Percentiles rank a stretch among this genome's conserved stretches.
Evolutionary conservation across 2,113 vertebrate genomes (phyloP).

Genomic region (Leptocoma aspasia): DNA sequence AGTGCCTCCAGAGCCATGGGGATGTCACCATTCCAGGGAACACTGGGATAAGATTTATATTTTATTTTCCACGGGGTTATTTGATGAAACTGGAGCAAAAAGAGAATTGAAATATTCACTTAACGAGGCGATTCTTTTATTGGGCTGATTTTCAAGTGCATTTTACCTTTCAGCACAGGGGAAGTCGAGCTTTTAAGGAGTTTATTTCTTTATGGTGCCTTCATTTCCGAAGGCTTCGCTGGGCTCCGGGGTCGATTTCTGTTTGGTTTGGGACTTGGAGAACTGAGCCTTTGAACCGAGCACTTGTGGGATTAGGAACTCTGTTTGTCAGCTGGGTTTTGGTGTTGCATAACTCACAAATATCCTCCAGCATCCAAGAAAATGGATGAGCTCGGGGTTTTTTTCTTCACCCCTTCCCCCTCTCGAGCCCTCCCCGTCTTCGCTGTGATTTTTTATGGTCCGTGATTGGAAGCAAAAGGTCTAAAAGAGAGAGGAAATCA

Average conservation of each 20-base stretch:
- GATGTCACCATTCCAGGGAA: neutral
- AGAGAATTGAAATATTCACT: neutral
- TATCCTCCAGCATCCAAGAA: neutral
- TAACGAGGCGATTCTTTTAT: neutral
- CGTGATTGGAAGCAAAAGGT: slow-evolving; percentile 63
- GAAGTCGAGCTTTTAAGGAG: slow-evolving; percentile 52
- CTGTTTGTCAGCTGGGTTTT: slow-evolving; percentile 8
- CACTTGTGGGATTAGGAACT: neutral
- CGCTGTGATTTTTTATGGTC: slow-evolving; percentile 24
- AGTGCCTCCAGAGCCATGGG: fast-evolving
- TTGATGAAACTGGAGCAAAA: neutral
- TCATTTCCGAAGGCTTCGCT: slow-evolving; percentile 62
- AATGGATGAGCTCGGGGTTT: neutral
- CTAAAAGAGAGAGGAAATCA: slow-evolving; percentile 72
- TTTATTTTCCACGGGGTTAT: neutral
- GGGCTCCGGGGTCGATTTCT: slow-evolving; percentile 51
- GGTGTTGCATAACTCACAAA: slow-evolving; percentile 10
- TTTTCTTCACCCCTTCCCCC: neutral
- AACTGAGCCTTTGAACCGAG: slow-evolving; percentile 2
- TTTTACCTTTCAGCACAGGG: slow-evolving; percentile 9
- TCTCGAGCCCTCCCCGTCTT: neutral
- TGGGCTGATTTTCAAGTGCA: slow-evolving; percentile 30
- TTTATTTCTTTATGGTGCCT: slow-evolving; percentile 58
- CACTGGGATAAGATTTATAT: fast-evolving
- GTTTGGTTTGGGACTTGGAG: slow-evolving; percentile 58